phyloP scores from a whole-genome alignment of 1,140 invertebrate genomes.

The Drosophila quadrilineata region DNA sequence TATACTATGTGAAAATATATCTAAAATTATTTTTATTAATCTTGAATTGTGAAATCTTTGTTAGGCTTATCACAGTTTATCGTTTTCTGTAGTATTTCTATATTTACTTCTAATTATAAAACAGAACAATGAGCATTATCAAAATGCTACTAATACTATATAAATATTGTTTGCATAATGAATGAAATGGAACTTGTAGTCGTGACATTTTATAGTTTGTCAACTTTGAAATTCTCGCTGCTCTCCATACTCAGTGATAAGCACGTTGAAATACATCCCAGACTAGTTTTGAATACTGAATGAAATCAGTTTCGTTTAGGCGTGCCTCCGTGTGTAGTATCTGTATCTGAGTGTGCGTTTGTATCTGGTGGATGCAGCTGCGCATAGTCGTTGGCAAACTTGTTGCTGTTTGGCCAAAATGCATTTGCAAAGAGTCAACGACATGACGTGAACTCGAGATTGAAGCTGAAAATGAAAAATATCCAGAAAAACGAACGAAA shows the following conservation, averaged over 20 bases:
- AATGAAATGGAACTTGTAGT: neutral
- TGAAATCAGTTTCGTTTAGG: conserved; percentile 2
- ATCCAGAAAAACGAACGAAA: conserved; percentile 46
- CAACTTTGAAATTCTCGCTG: conserved; percentile 19
- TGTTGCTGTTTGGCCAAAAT: conserved; percentile 10
- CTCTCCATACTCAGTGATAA: conserved; percentile 7
- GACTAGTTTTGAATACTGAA: conserved; percentile 9
- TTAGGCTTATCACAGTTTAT: too few relatives aligned
- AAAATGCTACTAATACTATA: too few relatives aligned
- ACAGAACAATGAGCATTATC: too few relatives aligned
- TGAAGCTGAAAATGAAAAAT: too few relatives aligned
- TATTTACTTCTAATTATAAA: too few relatives aligned
- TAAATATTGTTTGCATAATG: conserved; percentile 1
- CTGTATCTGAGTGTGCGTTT: neutral
- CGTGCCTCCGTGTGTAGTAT: too few relatives aligned
- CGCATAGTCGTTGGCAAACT: conserved; percentile 8
- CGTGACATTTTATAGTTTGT: conserved; percentile 7
- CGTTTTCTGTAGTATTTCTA: too few relatives aligned
- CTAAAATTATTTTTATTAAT: too few relatives aligned
- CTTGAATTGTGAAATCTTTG: too few relatives aligned
- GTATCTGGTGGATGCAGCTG: neutral
- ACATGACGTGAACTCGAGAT: conserved; percentile 66
- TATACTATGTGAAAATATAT: too few relatives aligned
- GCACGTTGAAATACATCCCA: neutral
- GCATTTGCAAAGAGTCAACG: conserved; percentile 57